Evolutionary conservation across 2,113 vertebrate genomes (phyloP), one percentile per base, ranked within the genome.

Genomic region (Thomomys bottae): DNA sequence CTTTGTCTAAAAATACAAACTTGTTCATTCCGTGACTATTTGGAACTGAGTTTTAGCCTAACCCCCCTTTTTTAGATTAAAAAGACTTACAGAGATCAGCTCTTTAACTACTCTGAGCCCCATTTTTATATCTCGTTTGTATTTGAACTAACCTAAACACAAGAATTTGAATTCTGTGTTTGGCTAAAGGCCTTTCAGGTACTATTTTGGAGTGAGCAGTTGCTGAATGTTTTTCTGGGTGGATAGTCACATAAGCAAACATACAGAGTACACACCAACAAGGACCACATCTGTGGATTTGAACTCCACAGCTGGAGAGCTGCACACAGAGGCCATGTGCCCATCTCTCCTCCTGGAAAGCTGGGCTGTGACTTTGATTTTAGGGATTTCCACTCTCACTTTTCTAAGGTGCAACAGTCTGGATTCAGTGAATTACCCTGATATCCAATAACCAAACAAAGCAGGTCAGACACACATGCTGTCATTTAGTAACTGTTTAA

Each of bases 1-100:
- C 36, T 84, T 89, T 38, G 57, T 64, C 8, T 75, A 89, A 81
- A 87, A 28, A 68, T 24, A 82, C 63, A 77, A 91, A 90, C 87
- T 71, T 26, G 18, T 30, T 91, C 85, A 59, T 21, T 84, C 5
- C 26, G 32, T 67, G 12, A 68, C 40, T 45, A 81, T 78, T 21
- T 85, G 70, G 87, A 87, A 63, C 68, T 84, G n/a, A 92, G 61
- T 89, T 87, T 95, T 92, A 42, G 89, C 89, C 80, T 2, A 54
- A 89, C 34, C 15, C 26, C 34, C 15, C 26, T 14, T 68, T 93
- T 84, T 66, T 72, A 87, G 84, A 67, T 54, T 54, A 54, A 92
- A 87, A 93, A 89, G 12, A 82, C 28, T 78, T 70, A 86, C 21
- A 80, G 68, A 91, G 6, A 86, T 12, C 28, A 89, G 21, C 4